Evolutionary conservation across 1,140 invertebrate species (phyloP), one percentile per base, ranked within the genome.

Genomic region (Varroa destructor): DNA sequence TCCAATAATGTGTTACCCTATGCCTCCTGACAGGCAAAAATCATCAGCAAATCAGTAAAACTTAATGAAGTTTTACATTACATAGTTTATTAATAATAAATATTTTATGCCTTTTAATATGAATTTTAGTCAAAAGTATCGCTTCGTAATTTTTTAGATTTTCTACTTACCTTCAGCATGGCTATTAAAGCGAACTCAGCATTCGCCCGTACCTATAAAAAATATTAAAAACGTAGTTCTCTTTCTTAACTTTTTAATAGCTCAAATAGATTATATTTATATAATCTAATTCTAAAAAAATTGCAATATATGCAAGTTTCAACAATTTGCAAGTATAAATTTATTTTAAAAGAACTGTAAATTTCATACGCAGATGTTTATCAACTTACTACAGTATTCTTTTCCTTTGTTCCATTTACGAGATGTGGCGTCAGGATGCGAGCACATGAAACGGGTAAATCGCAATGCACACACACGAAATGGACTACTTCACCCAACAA

Each of bases 341-440:
- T 58, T 58, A 12, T 5, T 58, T 58, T 42, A 58, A 42, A 58
- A 3, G 46, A 5, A 56, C 55, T 56, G 10, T n/a, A 56, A 42
- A 36, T 58, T 12, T 58, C 57, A 58, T 58, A 5, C 6, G 12
- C 4, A 5, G 57, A 14, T 8, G 40, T 36, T 36, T 51, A 51
- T 51, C 8, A 5, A 46, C 37, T 90, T 1, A 98, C 93, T 76
- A 90, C 89, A 37, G 90, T 87, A 81, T 97, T 97, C 80, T 96
- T 97, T 81, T 97, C 94, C 81, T 97, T 97, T 37, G 93, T 95
- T 71, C 93, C 93, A 82, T 96, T 97, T 1, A 97, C 92, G 72
- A 97, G 81, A 81, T 90, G 90, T 5, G 93, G 91, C 71, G 97
- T 79, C 71, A 94, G 80, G 25, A 86, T 78, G 77, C 87, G 90